Conservation (phyloP, 1,140 invertebrate species). For the Drosophila lowei region DNA sequence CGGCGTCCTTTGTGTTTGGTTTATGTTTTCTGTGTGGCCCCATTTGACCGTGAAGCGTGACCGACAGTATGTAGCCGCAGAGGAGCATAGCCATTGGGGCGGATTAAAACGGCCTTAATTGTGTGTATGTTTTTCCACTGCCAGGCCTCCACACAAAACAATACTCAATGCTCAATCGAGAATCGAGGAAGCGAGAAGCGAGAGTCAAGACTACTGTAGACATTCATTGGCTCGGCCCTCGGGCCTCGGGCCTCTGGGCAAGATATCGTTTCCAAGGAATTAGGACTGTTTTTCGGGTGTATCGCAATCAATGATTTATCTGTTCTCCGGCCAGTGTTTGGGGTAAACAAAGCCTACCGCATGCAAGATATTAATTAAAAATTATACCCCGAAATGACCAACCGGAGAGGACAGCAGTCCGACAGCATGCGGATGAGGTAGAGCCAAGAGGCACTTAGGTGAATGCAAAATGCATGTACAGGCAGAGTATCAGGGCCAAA, state of each 20-base stretch:
- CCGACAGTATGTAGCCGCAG: slow-evolving; percentile 14
- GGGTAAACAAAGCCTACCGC: slow-evolving; percentile 51
- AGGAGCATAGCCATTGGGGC: slow-evolving; percentile 25
- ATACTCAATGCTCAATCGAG: slow-evolving; percentile 14
- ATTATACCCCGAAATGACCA: slow-evolving; percentile 71
- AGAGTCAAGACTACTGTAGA: no score
- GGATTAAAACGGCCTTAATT: slow-evolving; percentile 46
- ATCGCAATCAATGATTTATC: slow-evolving; percentile 20
- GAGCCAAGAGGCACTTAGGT: slow-evolving; percentile 35
- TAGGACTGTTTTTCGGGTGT: slow-evolving; percentile 33
- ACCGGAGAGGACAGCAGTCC: not conserved
- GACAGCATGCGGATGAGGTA: not conserved
- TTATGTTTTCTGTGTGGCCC: not conserved
- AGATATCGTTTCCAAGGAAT: slow-evolving; percentile 1
- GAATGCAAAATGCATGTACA: slow-evolving; percentile 58
- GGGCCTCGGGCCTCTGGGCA: no score
- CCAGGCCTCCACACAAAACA: not conserved
- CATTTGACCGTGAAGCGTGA: slow-evolving; percentile 41
- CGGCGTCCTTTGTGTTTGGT: slow-evolving; percentile 22
- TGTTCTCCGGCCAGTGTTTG: slow-evolving; percentile 9
- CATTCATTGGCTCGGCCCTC: no score
- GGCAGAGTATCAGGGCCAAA: slow-evolving; percentile 2
- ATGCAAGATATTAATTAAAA: slow-evolving; percentile 76
- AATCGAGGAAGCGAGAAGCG: not conserved
- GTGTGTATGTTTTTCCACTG: slow-evolving; percentile 9